Base-by-base conservation (phyloP, 2,888 invertebrate genomes). In the Eristalis intricaria region DNA sequence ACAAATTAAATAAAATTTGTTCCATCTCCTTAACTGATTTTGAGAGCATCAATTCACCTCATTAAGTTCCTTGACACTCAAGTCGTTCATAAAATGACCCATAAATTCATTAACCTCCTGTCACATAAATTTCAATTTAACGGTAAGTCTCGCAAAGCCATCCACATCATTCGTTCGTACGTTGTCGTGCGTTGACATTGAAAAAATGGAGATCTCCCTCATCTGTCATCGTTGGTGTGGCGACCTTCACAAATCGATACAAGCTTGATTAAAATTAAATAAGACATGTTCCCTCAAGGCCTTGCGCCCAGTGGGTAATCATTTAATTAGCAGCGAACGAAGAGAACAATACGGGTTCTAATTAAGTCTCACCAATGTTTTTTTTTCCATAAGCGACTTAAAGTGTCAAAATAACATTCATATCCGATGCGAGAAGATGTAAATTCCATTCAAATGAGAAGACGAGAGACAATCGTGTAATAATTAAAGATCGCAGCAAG, bases 181-280 rank as follows among this genome's bases (percentile, higher is more conserved):
- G 8, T 38, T 38, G n/a, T 13, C 38, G 19, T 19, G 50, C n/a
- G 50, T 22, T 68, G 64, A 22, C 61, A 70, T 66, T 80, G 43
- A 70, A 75, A 84, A 29, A 56, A n/a, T n/a, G n/a, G n/a, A 19
- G 5, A 50, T 22, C 13, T 56, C 58, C 11, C 11, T 40, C 64
- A 64, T 69, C 50, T 26, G 19, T 78, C 35, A 56, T 64, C 56
- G 13, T 38, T 58, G 26, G 56, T 29, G 22, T 58, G 26, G 56
- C 35, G n/a, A 15, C 70, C 64, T 10, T 64, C 70, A 23, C 50
- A 50, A 38, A 43, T 56, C 29, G 58, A 56, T 50, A 38, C 32
- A 60, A 65, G 65, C n/a, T 71, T 68, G 71, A 84, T 80, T 75
- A 71, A 26, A 80, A 56, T 63, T 73, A 73, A 83, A 63, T 73